phyloP scores from a whole-genome alignment of 2,888 invertebrate species.

The Lissonota sp. region DNA sequence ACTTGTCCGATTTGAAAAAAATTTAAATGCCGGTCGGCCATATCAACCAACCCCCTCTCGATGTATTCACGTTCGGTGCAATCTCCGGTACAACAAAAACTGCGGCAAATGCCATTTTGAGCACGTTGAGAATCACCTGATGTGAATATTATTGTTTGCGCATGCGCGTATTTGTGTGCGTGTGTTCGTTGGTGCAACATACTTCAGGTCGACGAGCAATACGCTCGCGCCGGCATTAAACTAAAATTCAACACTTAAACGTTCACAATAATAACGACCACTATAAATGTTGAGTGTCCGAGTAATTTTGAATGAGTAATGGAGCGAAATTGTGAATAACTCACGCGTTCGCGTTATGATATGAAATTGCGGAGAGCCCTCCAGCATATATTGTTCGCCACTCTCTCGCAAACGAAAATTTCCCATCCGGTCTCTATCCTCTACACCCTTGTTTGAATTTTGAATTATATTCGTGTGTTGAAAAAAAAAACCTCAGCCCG shows the following conservation, averaged over 20 bases:
- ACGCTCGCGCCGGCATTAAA: conserved; percentile 35
- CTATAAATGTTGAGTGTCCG: conserved; percentile 51
- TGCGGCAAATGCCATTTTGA: conserved; percentile 32
- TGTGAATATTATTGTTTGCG: not conserved
- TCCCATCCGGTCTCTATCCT: no score
- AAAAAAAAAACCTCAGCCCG: no score
- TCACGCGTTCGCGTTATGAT: not conserved
- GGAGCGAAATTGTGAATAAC: conserved; percentile 44
- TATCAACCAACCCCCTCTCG: no score
- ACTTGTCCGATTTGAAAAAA: no score
- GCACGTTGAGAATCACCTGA: conserved; percentile 15
- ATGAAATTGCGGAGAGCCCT: conserved; percentile 2
- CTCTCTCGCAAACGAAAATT: no score
- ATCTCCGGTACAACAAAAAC: conserved; percentile 28
- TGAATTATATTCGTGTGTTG: no score
- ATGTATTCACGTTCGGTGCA: conserved; percentile 24
- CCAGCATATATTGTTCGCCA: conserved; percentile 17
- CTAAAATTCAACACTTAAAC: conserved; percentile 56
- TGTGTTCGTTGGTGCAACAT: not conserved
- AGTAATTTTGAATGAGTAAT: conserved; percentile 50
- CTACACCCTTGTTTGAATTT: no score
- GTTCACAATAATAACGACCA: conserved; percentile 47
- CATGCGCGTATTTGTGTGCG: not conserved
- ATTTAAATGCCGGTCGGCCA: no score
- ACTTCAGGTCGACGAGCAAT: conserved; percentile 17